phyloP scores from a whole-genome alignment of 2,888 invertebrate species.

The Prenolepis imparis region DNA sequence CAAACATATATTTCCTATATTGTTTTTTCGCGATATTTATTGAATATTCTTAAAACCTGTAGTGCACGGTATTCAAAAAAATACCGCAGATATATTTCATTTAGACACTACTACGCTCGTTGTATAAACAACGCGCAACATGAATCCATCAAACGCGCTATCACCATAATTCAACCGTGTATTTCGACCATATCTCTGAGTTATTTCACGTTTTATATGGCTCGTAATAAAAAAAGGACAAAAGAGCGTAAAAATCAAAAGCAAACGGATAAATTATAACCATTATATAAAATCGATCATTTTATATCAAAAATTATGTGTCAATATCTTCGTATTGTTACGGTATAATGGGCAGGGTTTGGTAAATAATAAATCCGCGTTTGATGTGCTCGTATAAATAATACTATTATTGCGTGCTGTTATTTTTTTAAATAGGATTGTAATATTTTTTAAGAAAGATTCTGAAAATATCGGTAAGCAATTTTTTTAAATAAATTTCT shows the following conservation, averaged over 20 bases:
- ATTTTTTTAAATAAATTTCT: not conserved
- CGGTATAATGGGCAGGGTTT: not conserved
- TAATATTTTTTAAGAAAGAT: not conserved
- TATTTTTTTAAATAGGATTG: slow-evolving; percentile 1
- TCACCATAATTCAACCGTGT: slow-evolving; percentile 52
- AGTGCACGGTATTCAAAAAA: slow-evolving; percentile 41
- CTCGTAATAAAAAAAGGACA: slow-evolving; percentile 41
- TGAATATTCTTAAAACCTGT: slow-evolving; percentile 46
- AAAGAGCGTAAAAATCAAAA: slow-evolving; percentile 35
- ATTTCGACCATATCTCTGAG: slow-evolving; percentile 51
- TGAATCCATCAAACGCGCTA: slow-evolving; percentile 51
- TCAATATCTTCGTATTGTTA: slow-evolving; percentile 23
- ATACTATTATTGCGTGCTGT: not conserved
- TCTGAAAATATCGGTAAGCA: not conserved
- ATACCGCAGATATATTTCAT: slow-evolving; percentile 49
- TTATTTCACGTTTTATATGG: slow-evolving; percentile 42
- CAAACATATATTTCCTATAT: not conserved
- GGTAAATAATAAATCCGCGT: slow-evolving; percentile 20
- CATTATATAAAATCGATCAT: slow-evolving; percentile 34
- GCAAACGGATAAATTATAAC: slow-evolving; percentile 47
- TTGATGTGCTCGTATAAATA: slow-evolving; percentile 13
- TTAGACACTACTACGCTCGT: slow-evolving; percentile 40
- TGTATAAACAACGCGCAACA: slow-evolving; percentile 43
- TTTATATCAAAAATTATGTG: slow-evolving; percentile 29
- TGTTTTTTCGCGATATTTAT: slow-evolving; percentile 25